Base-by-base conservation (phyloP, 2,797 vertebrate genomes). In the Podarcis lilfordi region DNA sequence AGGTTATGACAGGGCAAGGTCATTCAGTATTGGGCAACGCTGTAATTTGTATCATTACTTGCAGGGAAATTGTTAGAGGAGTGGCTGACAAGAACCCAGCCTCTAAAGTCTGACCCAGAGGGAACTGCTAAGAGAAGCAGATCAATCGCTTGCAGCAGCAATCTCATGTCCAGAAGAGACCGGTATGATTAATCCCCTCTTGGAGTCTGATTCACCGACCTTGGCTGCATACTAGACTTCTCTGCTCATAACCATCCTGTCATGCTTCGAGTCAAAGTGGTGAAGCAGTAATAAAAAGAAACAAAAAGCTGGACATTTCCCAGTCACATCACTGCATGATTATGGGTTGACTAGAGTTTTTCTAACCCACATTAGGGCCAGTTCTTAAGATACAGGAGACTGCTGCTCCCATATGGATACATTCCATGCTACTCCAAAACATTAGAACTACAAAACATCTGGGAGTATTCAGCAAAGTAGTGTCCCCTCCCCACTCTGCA, bases 31-130 rank as follows among this genome's bases (percentile, higher is more conserved):
- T 0, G 0, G 8, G 61, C 27, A 61, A 25, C 45, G 1, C 17
- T 68, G 3, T 2, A 8, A 25, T 0, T 0, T 0, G 0, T 40
- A 15, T 1, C 0, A 72, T 23, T 11, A 25, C n/a, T 71, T 7
- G 55, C 45, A 27, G 71, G 4, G 68, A 9, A 8, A 19, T 21
- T 8, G 59, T 59, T 59, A 13, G 15, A 68, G 21, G 61, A 80
- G 71, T 27, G 61, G n/a, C n/a, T n/a, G 19, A 45, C 29, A 69
- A 50, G 40, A 86, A 85, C 29, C 29, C 75, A 43, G 32, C 37
- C 61, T 35, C 15, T 19, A 85, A 21, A 29, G 27, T 66, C 75
- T 77, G 19, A 85, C 35, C 84, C 37, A 29, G 29, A 32, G 40
- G 59, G 59, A 45, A 59, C 59, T 43, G 4, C 59, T 85, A 66